Conservation (phyloP, 2,797 vertebrate species). For the Perodicticus potto region DNA sequence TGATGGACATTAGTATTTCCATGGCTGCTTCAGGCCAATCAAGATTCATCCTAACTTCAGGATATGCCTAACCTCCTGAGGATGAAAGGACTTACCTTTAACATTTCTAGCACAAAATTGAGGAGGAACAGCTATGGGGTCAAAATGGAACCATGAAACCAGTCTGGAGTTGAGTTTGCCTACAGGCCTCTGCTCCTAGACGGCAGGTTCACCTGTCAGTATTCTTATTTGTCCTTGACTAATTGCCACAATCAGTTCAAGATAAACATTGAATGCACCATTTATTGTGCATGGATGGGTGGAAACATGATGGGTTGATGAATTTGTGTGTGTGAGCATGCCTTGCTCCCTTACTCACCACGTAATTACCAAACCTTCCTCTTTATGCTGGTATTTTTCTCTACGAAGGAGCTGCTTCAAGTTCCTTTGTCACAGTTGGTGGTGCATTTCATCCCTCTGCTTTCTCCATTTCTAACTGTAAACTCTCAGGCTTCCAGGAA, state of each 20-base stretch:
- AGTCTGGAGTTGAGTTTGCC: not conserved
- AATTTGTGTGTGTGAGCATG: not conserved
- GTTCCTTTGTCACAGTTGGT: not conserved
- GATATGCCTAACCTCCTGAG: not conserved
- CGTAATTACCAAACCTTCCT: not conserved
- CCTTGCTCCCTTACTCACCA: not conserved
- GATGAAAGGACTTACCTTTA: not conserved
- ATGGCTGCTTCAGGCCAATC: not conserved
- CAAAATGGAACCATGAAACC: not conserved
- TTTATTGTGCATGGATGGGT: accelerated
- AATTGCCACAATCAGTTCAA: accelerated
- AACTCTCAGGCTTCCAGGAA: conserved; percentile 59
- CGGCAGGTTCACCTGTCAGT: not conserved
- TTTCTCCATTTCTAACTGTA: conserved; percentile 53
- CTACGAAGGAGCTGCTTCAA: not conserved
- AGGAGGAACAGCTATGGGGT: not conserved
- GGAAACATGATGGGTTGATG: accelerated
- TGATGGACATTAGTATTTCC: not conserved
- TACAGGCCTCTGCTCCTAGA: not conserved
- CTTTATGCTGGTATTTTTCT: not conserved
- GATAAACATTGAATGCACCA: accelerated
- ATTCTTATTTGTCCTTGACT: not conserved
- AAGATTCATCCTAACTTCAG: not conserved
- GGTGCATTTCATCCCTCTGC: not conserved
- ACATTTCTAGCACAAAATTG: not conserved